Evolutionary conservation across 2,888 invertebrate species (phyloP).

Genomic region (Eueremaeus valkanovi): DNA sequence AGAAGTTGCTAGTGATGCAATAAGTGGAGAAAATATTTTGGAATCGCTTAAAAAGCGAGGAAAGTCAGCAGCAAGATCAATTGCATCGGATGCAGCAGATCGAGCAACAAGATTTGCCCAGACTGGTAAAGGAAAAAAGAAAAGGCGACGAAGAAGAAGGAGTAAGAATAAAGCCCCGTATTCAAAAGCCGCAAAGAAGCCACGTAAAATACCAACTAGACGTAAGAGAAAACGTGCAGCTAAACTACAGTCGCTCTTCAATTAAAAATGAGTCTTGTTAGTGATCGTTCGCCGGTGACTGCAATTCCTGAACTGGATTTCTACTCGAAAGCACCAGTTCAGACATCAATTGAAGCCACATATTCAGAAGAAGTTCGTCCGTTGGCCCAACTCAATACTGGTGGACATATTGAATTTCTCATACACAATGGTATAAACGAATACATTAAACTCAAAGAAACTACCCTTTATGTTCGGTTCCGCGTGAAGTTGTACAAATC

Average conservation of each 20-base stretch:
- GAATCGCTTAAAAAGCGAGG: background rate
- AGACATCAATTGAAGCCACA: slow-evolving; percentile 13
- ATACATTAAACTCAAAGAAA: background rate
- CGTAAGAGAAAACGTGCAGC: background rate
- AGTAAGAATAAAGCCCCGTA: background rate
- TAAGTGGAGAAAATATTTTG: background rate
- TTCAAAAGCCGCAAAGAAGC: background rate
- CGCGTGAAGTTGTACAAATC: background rate
- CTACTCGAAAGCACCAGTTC: slow-evolving; percentile 23
- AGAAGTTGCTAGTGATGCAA: background rate
- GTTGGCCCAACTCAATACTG: background rate
- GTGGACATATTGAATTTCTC: slow-evolving; percentile 9
- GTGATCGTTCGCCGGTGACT: background rate
- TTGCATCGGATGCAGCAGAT: background rate
- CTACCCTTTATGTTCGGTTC: background rate
- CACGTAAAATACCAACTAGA: background rate
- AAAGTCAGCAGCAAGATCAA: background rate
- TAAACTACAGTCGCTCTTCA: background rate
- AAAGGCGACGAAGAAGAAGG: background rate
- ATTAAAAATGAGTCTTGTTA: slow-evolving; percentile 26
- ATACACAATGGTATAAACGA: background rate
- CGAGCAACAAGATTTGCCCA: background rate
- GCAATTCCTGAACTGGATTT: slow-evolving; percentile 31
- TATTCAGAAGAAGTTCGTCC: background rate
- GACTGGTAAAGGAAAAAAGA: background rate